Evolutionary conservation across 2,113 vertebrate genomes (phyloP).

Genomic region (Ellobius talpinus): DNA sequence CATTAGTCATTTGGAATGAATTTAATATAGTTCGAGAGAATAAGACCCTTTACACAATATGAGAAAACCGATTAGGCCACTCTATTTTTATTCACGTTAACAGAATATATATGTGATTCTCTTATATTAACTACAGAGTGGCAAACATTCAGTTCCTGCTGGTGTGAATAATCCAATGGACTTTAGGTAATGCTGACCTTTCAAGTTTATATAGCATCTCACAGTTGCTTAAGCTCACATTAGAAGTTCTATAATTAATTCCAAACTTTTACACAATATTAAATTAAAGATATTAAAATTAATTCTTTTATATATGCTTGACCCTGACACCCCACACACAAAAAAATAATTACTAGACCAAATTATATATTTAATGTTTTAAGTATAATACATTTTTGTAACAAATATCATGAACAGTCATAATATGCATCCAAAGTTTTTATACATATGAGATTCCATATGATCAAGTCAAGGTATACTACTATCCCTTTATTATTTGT

Average conservation of each 20-base stretch:
- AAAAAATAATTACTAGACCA: constrained; percentile 63
- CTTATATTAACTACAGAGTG: not conserved
- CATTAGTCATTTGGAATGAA: constrained; percentile 53
- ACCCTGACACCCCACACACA: not conserved
- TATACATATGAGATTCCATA: constrained; percentile 58
- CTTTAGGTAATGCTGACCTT: not conserved
- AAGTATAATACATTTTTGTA: not conserved
- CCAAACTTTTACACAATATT: not conserved
- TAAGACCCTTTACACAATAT: not conserved
- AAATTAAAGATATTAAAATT: constrained; percentile 59
- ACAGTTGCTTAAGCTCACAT: not conserved
- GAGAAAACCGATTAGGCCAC: not conserved
- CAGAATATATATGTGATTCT: too few species aligned
- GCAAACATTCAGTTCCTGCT: not conserved
- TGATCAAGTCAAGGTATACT: not conserved
- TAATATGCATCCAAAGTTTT: constrained; percentile 70
- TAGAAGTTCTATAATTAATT: not conserved
- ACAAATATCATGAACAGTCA: constrained; percentile 50
- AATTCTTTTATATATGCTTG: constrained; percentile 43
- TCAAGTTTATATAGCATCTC: constrained; percentile 16
- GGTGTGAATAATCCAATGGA: not conserved
- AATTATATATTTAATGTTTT: constrained; percentile 22
- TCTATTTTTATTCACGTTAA: not conserved
- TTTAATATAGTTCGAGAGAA: constrained; percentile 9
- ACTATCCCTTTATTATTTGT: not conserved